phyloP scores from a whole-genome alignment of 1,140 invertebrate species.

The Calosoma granatense region DNA sequence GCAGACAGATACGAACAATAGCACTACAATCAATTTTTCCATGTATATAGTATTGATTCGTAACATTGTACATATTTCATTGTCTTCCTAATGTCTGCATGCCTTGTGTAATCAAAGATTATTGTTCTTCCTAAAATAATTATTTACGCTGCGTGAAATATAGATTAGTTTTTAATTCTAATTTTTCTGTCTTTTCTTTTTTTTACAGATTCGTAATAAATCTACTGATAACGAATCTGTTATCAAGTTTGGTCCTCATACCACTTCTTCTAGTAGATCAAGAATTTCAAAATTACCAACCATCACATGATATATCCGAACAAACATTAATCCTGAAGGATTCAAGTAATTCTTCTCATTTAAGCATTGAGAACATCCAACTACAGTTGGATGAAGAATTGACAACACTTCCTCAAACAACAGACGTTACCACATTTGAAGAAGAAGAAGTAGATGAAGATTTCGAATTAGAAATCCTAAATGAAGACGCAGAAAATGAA shows the following conservation, averaged over 20 bases:
- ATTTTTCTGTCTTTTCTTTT: too few species aligned
- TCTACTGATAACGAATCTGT: slow-evolving; percentile 51
- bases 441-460: not conserved
- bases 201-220: slow-evolving; percentile 57
- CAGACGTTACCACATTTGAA: not conserved
- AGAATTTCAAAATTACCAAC: slow-evolving; percentile 14
- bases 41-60: too few species aligned
- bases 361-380: not conserved
- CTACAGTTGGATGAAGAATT: not conserved
- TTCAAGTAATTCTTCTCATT: not conserved
- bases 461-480: not conserved
- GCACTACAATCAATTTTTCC: too few species aligned
- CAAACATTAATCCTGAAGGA: too few species aligned
- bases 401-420: not conserved
- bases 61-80: too few species aligned
- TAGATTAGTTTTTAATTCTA: too few species aligned
- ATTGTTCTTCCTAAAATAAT: too few species aligned
- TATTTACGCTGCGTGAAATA: too few species aligned
- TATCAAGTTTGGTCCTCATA: slow-evolving; percentile 49
- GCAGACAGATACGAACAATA: too few species aligned
- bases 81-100: too few species aligned
- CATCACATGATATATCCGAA: too few species aligned
- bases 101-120: too few species aligned
- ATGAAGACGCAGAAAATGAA: not conserved
- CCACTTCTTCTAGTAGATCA: slow-evolving; percentile 45